phyloP scores from a whole-genome alignment of 2,888 invertebrate genomes.

The Ormyrus rosae region DNA sequence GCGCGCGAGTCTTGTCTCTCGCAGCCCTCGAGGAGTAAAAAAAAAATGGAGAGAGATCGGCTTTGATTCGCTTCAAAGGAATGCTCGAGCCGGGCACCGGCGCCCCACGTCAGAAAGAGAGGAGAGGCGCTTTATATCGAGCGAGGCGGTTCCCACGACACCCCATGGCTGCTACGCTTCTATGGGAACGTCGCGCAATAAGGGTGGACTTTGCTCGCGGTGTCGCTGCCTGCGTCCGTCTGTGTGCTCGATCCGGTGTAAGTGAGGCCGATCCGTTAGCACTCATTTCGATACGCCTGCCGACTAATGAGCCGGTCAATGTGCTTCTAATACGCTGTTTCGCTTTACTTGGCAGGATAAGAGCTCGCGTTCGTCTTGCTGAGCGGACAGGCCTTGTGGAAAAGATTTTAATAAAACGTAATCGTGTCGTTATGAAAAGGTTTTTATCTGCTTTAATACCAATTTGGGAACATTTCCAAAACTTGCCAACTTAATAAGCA shows the following conservation, averaged over 20 bases:
- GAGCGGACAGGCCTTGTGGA: no score
- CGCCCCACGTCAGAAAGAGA: slow-evolving; percentile 33
- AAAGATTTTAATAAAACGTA: no score
- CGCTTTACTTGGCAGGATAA: not conserved
- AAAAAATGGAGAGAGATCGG: not conserved
- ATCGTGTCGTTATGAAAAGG: no score
- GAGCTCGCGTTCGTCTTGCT: no score
- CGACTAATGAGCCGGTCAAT: slow-evolving; percentile 33
- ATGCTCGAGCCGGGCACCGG: slow-evolving; percentile 31
- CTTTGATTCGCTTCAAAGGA: slow-evolving; percentile 44
- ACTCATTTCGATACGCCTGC: slow-evolving; percentile 34
- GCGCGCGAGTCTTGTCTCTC: slow-evolving; percentile 14
- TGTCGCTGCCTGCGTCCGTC: slow-evolving; percentile 3
- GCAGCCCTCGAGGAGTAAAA: not conserved
- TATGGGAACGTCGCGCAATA: slow-evolving; percentile 53
- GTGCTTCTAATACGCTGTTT: slow-evolving; percentile 13
- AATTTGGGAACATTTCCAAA: no score
- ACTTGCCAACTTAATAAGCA: no score
- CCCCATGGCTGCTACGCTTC: slow-evolving; percentile 38
- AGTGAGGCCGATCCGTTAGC: slow-evolving; percentile 39
- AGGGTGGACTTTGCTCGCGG: slow-evolving; percentile 38
- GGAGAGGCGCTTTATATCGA: slow-evolving; percentile 36
- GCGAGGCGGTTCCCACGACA: slow-evolving; percentile 55
- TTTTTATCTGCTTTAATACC: no score
- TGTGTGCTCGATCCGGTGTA: not conserved